Conservation (phyloP, 2,888 invertebrate genomes). For the Zelleria hepariella region DNA sequence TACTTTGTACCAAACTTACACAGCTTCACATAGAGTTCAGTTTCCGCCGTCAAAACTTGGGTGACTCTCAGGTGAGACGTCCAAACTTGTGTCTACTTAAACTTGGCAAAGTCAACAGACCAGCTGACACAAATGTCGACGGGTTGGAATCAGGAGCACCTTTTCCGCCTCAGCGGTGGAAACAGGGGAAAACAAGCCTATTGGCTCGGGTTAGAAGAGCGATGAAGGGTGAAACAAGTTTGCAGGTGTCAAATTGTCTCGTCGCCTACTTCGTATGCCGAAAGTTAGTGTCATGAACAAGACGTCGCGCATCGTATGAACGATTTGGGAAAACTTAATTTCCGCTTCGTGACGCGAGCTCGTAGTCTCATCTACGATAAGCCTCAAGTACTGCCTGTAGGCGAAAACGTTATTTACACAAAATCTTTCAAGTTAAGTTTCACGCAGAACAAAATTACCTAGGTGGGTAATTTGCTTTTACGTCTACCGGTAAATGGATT, state of each 20-base stretch:
- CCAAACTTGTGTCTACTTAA: slow-evolving; percentile 35
- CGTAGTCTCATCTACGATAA: no score
- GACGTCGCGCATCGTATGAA: neutral
- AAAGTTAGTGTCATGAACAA: neutral
- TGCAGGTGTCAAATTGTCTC: neutral
- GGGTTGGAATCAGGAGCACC: neutral
- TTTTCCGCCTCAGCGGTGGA: neutral
- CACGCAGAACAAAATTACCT: no score
- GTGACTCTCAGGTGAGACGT: slow-evolving; percentile 29
- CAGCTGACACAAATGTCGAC: slow-evolving; percentile 1
- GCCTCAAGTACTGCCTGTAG: no score
- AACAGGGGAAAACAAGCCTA: neutral
- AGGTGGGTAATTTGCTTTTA: neutral
- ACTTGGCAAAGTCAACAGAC: slow-evolving; percentile 33
- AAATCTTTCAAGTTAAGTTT: no score
- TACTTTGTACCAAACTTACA: neutral
- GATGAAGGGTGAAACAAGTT: neutral
- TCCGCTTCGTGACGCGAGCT: neutral
- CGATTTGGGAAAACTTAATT: slow-evolving; percentile 1
- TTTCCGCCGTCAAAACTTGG: neutral
- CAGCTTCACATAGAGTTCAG: neutral
- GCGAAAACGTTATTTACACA: no score
- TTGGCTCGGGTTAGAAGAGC: neutral
- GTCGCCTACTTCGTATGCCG: slow-evolving; percentile 1
- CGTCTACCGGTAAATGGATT: neutral